These are phyloP conservation scores for Colinus virginianus DNA, from an alignment of 2,113 vertebrate species.

Conservation along the genomic window DNA sequence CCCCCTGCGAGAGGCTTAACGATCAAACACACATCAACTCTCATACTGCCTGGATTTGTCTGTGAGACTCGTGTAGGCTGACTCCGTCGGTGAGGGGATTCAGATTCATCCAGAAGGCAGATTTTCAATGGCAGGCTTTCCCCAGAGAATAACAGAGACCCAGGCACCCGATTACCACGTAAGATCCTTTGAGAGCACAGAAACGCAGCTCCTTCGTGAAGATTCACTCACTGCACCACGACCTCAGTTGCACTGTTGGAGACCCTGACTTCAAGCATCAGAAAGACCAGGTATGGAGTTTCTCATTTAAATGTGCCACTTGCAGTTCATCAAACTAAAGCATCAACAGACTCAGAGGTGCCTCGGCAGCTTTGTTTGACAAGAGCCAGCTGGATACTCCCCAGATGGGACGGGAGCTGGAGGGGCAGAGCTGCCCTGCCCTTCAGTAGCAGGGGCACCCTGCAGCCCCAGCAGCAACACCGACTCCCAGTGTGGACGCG, in stretches of 20 bases:
- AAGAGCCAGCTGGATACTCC: background rate
- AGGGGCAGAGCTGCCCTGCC: background rate
- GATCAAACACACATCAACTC: background rate
- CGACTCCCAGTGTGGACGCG: background rate
- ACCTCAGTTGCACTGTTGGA: accelerated
- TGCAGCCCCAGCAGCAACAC: background rate
- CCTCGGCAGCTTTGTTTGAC: background rate
- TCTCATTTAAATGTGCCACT: background rate
- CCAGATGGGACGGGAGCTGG: accelerated
- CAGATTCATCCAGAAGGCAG: background rate
- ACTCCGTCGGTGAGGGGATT: background rate
- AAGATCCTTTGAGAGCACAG: background rate
- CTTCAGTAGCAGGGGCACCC: background rate
- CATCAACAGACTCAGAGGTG: background rate
- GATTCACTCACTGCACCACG: too few relatives aligned
- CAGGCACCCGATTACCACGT: background rate
- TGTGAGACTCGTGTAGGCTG: accelerated
- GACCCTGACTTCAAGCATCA: background rate
- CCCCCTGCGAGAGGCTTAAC: background rate
- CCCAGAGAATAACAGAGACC: background rate
- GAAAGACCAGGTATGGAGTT: background rate
- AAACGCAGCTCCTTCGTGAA: background rate
- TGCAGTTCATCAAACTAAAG: background rate
- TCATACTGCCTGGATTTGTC: background rate
- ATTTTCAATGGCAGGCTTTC: background rate